A percentile compares a stretch with the other conserved stretches of the same genome.
phyloP scores from a whole-genome alignment of 1,140 invertebrate species.

The Trichonephila clavipes region DNA sequence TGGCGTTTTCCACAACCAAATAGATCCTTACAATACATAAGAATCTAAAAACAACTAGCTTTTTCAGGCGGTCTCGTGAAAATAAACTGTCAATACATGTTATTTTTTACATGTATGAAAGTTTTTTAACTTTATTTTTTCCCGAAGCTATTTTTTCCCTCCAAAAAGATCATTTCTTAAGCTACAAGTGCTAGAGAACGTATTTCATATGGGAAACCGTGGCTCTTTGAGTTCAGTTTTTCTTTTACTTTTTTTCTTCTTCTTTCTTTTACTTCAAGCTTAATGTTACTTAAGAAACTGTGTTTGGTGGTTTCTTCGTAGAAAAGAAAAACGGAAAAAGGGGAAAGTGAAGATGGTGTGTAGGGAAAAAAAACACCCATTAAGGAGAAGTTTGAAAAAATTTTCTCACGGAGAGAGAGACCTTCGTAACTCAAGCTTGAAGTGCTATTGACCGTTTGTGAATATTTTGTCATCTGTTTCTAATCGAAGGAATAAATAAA shows the following conservation, averaged over 20 bases:
- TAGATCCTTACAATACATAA: conserved; percentile 28
- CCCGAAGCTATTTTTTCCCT: conserved; percentile 3
- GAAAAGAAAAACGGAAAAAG: conserved; percentile 44
- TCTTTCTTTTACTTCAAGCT: conserved; percentile 25
- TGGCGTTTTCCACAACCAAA: conserved; percentile 41
- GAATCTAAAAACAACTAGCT: conserved; percentile 61
- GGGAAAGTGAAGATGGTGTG: conserved; percentile 45
- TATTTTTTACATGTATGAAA: conserved; percentile 69
- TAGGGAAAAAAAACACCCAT: conserved; percentile 55
- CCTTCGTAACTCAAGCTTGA: conserved; percentile 55
- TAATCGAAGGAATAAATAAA: conserved; percentile 75
- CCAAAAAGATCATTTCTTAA: conserved; percentile 63
- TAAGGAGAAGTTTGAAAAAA: conserved; percentile 61
- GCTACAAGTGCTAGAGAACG: conserved; percentile 71
- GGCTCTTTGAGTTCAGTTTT: conserved; percentile 19
- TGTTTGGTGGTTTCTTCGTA: conserved; percentile 69
- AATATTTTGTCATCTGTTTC: conserved; percentile 77
- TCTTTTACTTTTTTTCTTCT: conserved; percentile 32
- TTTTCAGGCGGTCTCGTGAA: conserved; percentile 46
- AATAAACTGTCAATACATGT: conserved; percentile 76
- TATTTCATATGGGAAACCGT: conserved; percentile 73
- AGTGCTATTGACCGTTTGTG: conserved; percentile 75
- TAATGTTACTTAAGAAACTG: conserved; percentile 76
- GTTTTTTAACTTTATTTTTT: conserved; percentile 54
- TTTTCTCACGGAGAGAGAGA: conserved; percentile 56